phyloP scores from a whole-genome alignment of 2,113 vertebrate species.

The Dromas ardeola region DNA sequence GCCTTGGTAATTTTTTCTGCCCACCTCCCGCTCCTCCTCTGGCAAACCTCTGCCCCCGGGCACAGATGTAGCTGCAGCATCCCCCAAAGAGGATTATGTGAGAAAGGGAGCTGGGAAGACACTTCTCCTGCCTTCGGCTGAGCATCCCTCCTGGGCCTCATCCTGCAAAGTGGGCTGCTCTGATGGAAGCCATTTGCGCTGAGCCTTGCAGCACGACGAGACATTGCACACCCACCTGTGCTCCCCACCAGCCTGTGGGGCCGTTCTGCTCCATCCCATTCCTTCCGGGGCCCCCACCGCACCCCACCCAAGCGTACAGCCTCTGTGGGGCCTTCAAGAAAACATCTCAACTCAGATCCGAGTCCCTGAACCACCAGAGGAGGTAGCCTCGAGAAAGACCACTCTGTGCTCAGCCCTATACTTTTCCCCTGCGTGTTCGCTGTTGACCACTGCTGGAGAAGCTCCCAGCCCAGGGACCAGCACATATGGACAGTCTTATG shows the following conservation, averaged over 20 bases:
- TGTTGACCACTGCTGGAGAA: not conserved
- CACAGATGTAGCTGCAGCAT: constrained; percentile 51
- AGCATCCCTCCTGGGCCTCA: not conserved
- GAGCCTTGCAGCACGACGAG: rapidly evolving
- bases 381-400: not conserved
- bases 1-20: constrained; percentile 5
- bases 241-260: rapidly evolving
- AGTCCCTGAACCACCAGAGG: not conserved
- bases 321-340: not conserved
- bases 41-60: constrained; percentile 48
- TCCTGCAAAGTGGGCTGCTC: not conserved
- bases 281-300: not conserved
- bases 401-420: not conserved
- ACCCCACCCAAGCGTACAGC: not conserved
- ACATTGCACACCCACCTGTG: rapidly evolving
- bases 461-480: not conserved
- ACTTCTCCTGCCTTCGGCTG: constrained; percentile 1
- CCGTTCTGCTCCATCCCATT: not conserved
- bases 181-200: rapidly evolving
- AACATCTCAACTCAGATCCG: not conserved
- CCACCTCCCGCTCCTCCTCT: constrained; percentile 65
- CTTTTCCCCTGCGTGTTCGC: rapidly evolving
- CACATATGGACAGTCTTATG: rapidly evolving
- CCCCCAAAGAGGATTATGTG: not conserved
- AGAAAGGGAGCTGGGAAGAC: not conserved